Evolutionary conservation across 2,113 vertebrate species (phyloP).

Genomic region (Indri indri): DNA sequence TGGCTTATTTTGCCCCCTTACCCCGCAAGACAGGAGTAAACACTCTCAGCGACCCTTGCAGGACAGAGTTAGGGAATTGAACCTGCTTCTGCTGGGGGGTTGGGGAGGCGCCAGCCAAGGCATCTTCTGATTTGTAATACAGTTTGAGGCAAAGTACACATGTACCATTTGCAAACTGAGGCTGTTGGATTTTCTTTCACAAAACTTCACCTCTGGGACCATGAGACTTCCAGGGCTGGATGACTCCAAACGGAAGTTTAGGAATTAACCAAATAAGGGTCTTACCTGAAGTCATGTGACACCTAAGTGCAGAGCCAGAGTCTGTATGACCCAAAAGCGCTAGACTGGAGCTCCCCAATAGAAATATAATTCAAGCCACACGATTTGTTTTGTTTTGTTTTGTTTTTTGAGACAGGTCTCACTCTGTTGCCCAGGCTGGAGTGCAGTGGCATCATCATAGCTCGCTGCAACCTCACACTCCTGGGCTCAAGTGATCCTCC

Average conservation of each 20-base stretch:
- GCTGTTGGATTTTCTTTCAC: background rate
- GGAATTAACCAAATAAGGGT: background rate
- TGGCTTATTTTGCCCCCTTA: background rate
- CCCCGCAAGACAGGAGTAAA: background rate
- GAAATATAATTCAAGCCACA: background rate
- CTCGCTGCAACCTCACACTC: no score
- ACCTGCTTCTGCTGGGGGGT: background rate
- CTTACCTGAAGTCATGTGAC: background rate
- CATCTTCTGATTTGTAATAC: background rate
- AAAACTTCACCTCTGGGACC: background rate
- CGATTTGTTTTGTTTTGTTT: no score
- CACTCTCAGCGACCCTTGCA: fast-evolving
- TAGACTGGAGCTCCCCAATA: background rate
- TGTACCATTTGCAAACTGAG: background rate
- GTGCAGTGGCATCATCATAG: no score
- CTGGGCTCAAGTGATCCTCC: background rate
- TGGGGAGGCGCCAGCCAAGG: background rate
- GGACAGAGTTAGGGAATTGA: background rate
- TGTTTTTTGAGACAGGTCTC: no score
- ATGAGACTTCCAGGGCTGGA: background rate
- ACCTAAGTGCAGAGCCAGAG: background rate
- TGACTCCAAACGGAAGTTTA: background rate
- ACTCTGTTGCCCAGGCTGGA: no score
- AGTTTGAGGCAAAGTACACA: background rate
- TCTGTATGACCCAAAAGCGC: background rate